Evolutionary conservation across 2,797 vertebrate species (phyloP), one percentile per base, ranked within the genome.

Genomic region (Bucorvus abyssinicus): DNA sequence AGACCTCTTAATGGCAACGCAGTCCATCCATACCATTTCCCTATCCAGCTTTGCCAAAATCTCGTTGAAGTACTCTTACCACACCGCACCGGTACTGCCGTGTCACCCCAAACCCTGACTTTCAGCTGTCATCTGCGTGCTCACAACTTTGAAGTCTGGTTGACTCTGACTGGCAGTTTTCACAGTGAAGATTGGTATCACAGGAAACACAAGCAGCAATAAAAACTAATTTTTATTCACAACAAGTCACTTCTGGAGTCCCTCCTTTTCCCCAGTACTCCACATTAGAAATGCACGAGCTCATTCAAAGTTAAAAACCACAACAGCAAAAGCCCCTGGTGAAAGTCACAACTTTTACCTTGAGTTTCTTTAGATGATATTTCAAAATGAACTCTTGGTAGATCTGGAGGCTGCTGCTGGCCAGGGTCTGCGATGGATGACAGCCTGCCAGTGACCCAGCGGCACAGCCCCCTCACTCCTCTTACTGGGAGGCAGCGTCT

Each of bases 361-460:
- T 17, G 40, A 55, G 14, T 49, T 70, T 59, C 56, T 73, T 70
- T 15, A 45, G 50, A 34, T 17, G 42, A 7, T 2, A 67, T 38
- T 74, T 50, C 38, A 22, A 56, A 77, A 65, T 10, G 15, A 32
- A 69, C 44, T 81, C 20, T 24, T 1, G 1, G 10, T 59, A 11
- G 19, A 67, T 40, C 42, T 69, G 81, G 47, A 61, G 12, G 53
- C 38, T 52, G 77, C 57, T 60, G 60, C 59, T 59, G 63, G 86
- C 29, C 0, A 4, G 53, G 13, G 36, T 36, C 29, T 0, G 8
- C 23, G 53, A 29, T 0, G 4, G 56, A 34, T 1, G 21, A 59
- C 50, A 70, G 45, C 23, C 42, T 68, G 74, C 82, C 87, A 87
- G 78, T 2, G 1, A 14, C 70, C 63, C 3, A 2, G 32, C 7